phyloP scores from a whole-genome alignment of 2,888 invertebrate species.

The Mesoligia furuncula region DNA sequence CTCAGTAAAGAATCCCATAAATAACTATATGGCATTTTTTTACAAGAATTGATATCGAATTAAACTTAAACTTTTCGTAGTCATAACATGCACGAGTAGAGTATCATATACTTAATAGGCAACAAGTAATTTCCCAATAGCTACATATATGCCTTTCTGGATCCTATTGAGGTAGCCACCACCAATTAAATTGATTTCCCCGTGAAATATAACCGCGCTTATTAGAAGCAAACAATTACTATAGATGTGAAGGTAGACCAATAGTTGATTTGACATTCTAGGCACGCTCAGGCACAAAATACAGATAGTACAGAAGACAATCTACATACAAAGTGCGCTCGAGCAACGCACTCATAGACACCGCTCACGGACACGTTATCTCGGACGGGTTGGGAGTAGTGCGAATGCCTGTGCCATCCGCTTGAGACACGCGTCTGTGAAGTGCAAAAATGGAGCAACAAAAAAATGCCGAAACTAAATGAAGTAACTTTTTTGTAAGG shows the following conservation, averaged over 20 bases:
- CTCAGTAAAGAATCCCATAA: background rate
- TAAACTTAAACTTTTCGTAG: background rate
- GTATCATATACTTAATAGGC: background rate
- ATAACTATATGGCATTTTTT: background rate
- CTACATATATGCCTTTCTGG: background rate
- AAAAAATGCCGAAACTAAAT: too few species aligned
- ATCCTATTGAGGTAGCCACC: background rate
- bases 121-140: background rate
- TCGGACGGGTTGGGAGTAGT: too few species aligned
- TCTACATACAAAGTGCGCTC: too few species aligned
- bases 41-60: background rate
- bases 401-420: too few species aligned
- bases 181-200: slow-evolving; percentile 47
- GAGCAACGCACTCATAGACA: too few species aligned
- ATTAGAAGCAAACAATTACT: slow-evolving; percentile 42
- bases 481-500: too few species aligned
- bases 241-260: slow-evolving; percentile 39
- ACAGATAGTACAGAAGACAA: too few species aligned
- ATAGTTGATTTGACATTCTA: slow-evolving; percentile 52
- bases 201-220: slow-evolving; percentile 22
- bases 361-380: too few species aligned
- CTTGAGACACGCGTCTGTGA: too few species aligned
- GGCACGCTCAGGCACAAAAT: too few species aligned
- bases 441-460: too few species aligned
- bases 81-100: background rate